Evolutionary conservation across 1,140 invertebrate species (phyloP), one percentile per base, ranked within the genome.

Genomic region (Plodia interpunctella): DNA sequence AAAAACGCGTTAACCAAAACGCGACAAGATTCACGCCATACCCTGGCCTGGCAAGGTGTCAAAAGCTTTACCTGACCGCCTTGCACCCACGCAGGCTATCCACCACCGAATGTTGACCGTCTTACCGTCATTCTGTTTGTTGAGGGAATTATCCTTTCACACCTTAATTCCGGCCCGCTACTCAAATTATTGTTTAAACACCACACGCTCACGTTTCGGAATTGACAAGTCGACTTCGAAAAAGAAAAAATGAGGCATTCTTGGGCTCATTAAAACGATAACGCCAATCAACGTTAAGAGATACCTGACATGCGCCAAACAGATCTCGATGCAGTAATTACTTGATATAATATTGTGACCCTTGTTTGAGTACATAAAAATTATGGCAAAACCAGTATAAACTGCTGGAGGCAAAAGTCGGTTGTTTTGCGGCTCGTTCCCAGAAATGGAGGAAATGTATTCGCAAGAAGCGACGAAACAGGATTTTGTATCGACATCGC

Each of bases 61-160:
- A 88, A 88, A 88, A 88, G 85, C 80, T 78, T 85, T 88, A 88
- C 85, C 83, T 87, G 85, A 74, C 77, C 79, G 69, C 72, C 78
- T 71, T 52, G 82, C 82, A 74, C 84, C 84, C 77, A 84, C 83
- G 70, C 80, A 62, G 72, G 74, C 65, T 77, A 69, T 70, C 71
- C 59, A 73, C 68, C 68, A 64, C 63, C 70, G 60, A 77, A 75
- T 85, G 71, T 87, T 82, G 76, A 84, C 80, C 70, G 80, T 81
- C 80, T 78, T 76, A 78, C 73, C 70, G 73, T 63, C 71, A 80
- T 76, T 75, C 55, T 83, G 60, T 88, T 86, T 86, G 72, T 75
- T 80, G n/a, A 74, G 71, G 78, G 83, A 80, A 73, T 88, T 88
- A 88, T 80, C 82, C 85, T 70, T 80, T 82, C 77, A 80, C 82